Conservation (phyloP, 2,797 vertebrate species). For the Epinephelus awoara region DNA sequence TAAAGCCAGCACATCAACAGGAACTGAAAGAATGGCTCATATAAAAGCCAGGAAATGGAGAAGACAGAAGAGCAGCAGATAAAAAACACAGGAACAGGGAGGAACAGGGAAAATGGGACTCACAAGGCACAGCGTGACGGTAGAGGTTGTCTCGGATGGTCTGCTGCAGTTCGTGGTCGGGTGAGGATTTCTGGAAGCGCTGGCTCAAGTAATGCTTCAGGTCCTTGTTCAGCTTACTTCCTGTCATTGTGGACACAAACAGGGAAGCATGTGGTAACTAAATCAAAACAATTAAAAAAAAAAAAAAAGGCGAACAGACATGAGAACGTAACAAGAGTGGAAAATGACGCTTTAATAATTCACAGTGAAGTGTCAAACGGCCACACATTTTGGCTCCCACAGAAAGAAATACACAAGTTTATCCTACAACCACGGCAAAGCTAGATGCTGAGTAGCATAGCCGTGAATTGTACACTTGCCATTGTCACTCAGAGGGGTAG, state of each 20-base stretch:
- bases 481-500: conserved; percentile 74
- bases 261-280: conserved; percentile 50
- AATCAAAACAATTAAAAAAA: conserved; percentile 25
- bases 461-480: conserved; percentile 68
- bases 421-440: conserved; percentile 24
- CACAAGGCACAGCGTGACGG: conserved; percentile 99
- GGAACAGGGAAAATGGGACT: conserved; percentile 77
- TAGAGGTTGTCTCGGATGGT: conserved; percentile 98
- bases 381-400: conserved; percentile 38
- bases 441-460: conserved; percentile 28
- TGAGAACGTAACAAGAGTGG: conserved; percentile 4
- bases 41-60: conserved; percentile 20
- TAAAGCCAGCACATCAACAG: background rate
- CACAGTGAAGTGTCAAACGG: conserved; percentile 42
- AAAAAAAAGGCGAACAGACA: conserved; percentile 20
- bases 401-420: conserved; percentile 34
- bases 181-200: conserved; percentile 97
- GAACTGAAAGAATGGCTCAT: background rate
- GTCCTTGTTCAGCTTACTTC: conserved; percentile 96
- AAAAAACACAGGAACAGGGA: background rate
- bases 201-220: conserved; percentile 96
- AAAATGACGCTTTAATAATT: conserved; percentile 3
- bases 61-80: background rate
- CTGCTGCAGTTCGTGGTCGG: conserved; percentile 97
- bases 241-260: conserved; percentile 82